Percentiles rank a stretch among this genome's conserved stretches.
phyloP scores from a whole-genome alignment of 64 coral and sea anemone species.

The Pocillopora damicornis region DNA sequence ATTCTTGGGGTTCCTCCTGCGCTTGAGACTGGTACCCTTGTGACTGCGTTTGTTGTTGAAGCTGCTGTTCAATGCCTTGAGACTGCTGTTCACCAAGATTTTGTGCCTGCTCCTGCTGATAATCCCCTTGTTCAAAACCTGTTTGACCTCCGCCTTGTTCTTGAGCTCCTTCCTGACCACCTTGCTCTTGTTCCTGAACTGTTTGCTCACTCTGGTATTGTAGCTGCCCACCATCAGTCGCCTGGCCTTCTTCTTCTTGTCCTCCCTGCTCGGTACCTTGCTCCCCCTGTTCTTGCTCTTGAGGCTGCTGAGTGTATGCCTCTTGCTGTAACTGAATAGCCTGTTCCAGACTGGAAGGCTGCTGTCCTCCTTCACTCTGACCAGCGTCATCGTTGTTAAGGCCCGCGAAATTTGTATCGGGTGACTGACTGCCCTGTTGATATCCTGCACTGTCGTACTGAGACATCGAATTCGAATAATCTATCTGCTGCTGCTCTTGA shows the following conservation, averaged over 20 bases:
- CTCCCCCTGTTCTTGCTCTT: slow-evolving; percentile 9
- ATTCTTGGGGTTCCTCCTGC: slow-evolving; percentile 9
- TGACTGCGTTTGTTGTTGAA: not conserved
- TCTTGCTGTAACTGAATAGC: slow-evolving; percentile 29
- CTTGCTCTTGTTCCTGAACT: slow-evolving; percentile 10
- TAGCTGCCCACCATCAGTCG: not conserved
- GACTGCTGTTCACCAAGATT: slow-evolving; percentile 20
- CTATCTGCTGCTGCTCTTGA: not conserved
- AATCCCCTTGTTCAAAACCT: slow-evolving; percentile 2
- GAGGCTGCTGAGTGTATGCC: slow-evolving; percentile 14
- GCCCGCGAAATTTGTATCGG: not conserved
- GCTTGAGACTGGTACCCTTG: not conserved
- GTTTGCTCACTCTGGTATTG: slow-evolving; percentile 23
- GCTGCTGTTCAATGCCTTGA: not conserved
- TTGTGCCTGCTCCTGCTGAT: slow-evolving; percentile 40
- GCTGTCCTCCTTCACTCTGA: slow-evolving; percentile 4
- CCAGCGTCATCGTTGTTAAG: not conserved
- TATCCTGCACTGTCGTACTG: slow-evolving; percentile 22
- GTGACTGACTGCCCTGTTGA: slow-evolving; percentile 24
- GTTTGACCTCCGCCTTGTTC: slow-evolving; percentile 11
- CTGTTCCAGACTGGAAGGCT: slow-evolving; percentile 11
- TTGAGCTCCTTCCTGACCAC: slow-evolving; percentile 4
- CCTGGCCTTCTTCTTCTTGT: slow-evolving; percentile 1
- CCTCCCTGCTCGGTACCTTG: slow-evolving; percentile 11
- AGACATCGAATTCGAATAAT: not conserved